Evolutionary conservation across 2,113 vertebrate species (phyloP), one percentile per base, ranked within the genome.

Genomic region (Vulpes lagopus): DNA sequence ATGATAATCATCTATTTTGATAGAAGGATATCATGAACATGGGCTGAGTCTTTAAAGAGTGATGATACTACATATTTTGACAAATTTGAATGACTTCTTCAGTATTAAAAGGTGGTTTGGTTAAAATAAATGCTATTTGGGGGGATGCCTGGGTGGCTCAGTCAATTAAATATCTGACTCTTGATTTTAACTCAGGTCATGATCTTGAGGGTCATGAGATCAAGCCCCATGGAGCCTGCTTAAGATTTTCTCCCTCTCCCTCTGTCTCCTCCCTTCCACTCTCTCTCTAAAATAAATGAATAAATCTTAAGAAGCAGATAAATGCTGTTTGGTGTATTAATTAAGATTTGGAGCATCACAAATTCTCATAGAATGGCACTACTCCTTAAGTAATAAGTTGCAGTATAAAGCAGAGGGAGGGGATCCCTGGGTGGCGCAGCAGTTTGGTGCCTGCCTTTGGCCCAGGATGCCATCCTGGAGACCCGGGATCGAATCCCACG

Each of bases 41-140:
- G 32, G 32, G 57, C 51, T 38, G 71, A 78, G 12, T 11, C 0
- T 80, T 84, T 15, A 89, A 65, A 74, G 55, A 55, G 89, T 55
- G 59, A 1, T 12, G 62, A 60, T 30, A 8, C 38, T 64, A 85
- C n/a, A 9, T 3, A 0, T 73, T 22, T 43, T 80, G n/a, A 17
- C 16, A 80, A 19, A 79, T 81, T 19, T 16, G 15, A 5, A 7
- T 8, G 79, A 5, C 4, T 94, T 8, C 5, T 84, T 74, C 17
- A 1, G 6, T 65, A 4, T 32, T 0, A 0, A 59, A 53, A 49
- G 1, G 0, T 30, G 8, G 0, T 60, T 81, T 32, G 22, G 43
- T 80, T 12, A 4, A 51, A 10, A 78, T 22, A 8, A 59, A 25
- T 3, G 0, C 0, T 19, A 92, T 73, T 62, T 62, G 60, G 60